Conservation (phyloP, 2,797 vertebrate species). For the Sebastes cheni region DNA sequence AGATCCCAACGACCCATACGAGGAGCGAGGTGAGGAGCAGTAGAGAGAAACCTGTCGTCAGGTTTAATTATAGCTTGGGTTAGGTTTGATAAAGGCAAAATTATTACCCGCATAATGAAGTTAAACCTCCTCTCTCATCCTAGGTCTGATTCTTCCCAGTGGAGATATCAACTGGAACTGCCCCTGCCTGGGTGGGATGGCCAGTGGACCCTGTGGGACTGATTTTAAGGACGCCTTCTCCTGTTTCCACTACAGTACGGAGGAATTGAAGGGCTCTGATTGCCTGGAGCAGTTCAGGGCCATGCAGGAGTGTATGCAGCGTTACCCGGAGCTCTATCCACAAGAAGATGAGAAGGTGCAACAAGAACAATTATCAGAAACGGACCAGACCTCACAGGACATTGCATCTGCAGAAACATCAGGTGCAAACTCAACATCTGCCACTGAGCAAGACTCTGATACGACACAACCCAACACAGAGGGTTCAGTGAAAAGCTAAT, state of each 20-base stretch:
- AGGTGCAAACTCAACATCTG: slow-evolving; percentile 25
- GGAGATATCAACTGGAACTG: slow-evolving; percentile 98
- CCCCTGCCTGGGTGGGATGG: slow-evolving; percentile 94
- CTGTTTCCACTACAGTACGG: slow-evolving; percentile 95
- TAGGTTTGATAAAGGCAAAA: background rate
- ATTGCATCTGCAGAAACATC: slow-evolving; percentile 31
- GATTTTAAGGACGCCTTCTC: slow-evolving; percentile 98
- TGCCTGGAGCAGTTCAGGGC: slow-evolving; percentile 90
- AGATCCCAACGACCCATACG: slow-evolving; percentile 92
- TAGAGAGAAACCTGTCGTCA: background rate
- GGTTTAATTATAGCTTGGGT: background rate
- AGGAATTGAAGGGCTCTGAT: slow-evolving; percentile 94
- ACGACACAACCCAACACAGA: slow-evolving; percentile 42
- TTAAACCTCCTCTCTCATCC: slow-evolving; percentile 48
- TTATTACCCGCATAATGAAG: background rate
- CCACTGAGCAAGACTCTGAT: slow-evolving; percentile 43
- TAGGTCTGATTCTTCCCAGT: slow-evolving; percentile 90
- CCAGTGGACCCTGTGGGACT: slow-evolving; percentile 92
- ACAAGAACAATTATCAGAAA: slow-evolving; percentile 71
- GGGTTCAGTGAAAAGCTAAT: slow-evolving; percentile 58
- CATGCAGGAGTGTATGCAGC: slow-evolving; percentile 96
- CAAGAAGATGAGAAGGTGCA: slow-evolving; percentile 84
- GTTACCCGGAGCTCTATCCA: slow-evolving; percentile 93
- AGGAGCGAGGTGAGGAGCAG: slow-evolving; percentile 88
- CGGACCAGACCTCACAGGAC: slow-evolving; percentile 54